Conservation (phyloP, 2,888 invertebrate species). For the Lycaena phlaeas region DNA sequence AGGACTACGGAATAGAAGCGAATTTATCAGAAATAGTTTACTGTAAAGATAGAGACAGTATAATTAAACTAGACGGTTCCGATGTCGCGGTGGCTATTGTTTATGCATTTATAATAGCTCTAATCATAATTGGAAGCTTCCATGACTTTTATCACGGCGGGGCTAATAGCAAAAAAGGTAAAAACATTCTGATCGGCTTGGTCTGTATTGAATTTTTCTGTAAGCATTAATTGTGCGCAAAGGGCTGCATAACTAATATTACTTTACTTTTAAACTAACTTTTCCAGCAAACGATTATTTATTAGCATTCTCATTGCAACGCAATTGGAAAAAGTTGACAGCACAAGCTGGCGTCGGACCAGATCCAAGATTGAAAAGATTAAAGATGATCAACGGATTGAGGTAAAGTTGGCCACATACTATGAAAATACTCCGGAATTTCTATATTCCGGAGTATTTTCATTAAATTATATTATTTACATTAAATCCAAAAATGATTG, state of each 20-base stretch:
- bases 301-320: slow-evolving; percentile 45
- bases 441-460: no score
- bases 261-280: no score
- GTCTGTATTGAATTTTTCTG: no score
- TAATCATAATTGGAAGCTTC: slow-evolving; percentile 44
- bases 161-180: no score
- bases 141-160: slow-evolving; percentile 30
- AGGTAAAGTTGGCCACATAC: slow-evolving; percentile 35
- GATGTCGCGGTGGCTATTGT: slow-evolving; percentile 39
- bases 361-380: slow-evolving; percentile 43
- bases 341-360: slow-evolving; percentile 32
- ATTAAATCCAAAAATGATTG: no score
- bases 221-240: no score
- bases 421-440: slow-evolving; percentile 5
- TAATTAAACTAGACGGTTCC: slow-evolving; percentile 28
- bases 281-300: slow-evolving; percentile 49
- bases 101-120: slow-evolving; percentile 35
- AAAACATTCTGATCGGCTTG: no score
- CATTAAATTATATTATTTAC: no score
- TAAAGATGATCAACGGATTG: slow-evolving; percentile 50
- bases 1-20: slow-evolving; percentile 37
- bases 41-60: slow-evolving; percentile 37
- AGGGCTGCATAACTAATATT: no score
- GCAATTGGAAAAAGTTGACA: slow-evolving; percentile 45
- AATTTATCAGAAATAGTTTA: slow-evolving; percentile 35